Percentiles rank a stretch among this genome's conserved stretches.
These are phyloP conservation scores for Sinocyclocheilus anshuiensis DNA, from an alignment of 2,113 vertebrate species.

Conservation along the genomic window DNA sequence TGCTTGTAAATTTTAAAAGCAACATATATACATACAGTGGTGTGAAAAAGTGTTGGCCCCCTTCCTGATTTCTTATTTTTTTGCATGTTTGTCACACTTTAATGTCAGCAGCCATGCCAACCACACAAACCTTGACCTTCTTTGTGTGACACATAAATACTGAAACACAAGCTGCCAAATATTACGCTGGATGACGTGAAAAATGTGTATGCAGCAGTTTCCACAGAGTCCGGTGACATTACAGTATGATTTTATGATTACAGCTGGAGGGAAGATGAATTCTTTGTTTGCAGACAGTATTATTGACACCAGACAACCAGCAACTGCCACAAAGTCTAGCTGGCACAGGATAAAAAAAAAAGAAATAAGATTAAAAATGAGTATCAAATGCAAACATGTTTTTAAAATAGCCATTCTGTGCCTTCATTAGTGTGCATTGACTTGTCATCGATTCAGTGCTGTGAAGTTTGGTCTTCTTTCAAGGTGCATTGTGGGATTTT, in stretches of 20 bases:
- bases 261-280: slow-evolving; percentile 51
- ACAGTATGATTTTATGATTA: slow-evolving; percentile 53
- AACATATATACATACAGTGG: not conserved
- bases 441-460: not conserved
- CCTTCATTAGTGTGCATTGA: not conserved
- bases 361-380: not conserved
- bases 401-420: not conserved
- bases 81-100: too few relatives aligned
- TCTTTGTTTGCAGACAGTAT: slow-evolving; percentile 44
- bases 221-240: slow-evolving; percentile 48
- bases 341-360: not conserved
- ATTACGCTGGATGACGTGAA: slow-evolving; percentile 21
- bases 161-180: slow-evolving; percentile 52
- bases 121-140: slow-evolving; percentile 1
- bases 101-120: not conserved
- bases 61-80: too few relatives aligned
- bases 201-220: slow-evolving; percentile 49
- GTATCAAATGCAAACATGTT: slow-evolving; percentile 16
- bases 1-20: not conserved
- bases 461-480: not conserved
- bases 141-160: slow-evolving; percentile 41
- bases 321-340: slow-evolving; percentile 28
- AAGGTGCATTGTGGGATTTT: not conserved
- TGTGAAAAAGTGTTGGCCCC: too few relatives aligned
- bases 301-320: slow-evolving; percentile 50